Evolutionary conservation across 2,113 vertebrate species (phyloP).

Genomic region (Morone chrysops): DNA sequence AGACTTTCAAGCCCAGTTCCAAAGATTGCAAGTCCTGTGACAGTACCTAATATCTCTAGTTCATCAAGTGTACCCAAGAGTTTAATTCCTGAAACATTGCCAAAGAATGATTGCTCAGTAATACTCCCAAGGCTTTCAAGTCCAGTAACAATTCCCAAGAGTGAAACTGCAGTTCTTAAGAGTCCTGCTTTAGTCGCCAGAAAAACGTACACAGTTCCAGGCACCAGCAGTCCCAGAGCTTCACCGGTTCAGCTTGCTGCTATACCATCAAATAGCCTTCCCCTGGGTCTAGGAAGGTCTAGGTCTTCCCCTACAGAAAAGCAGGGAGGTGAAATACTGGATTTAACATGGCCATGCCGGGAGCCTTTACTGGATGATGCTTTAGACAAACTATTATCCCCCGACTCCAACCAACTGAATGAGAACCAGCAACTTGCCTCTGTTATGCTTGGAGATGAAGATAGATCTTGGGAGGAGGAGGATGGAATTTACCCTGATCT

Average conservation of each 20-base stretch:
- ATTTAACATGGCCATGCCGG: slow-evolving; percentile 72
- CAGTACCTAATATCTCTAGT: slow-evolving; percentile 37
- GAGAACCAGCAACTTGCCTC: slow-evolving; percentile 45
- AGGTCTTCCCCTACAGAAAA: slow-evolving; percentile 26
- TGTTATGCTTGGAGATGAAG: slow-evolving; percentile 60
- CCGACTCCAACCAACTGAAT: slow-evolving; percentile 5
- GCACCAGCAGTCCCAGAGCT: slow-evolving; percentile 58
- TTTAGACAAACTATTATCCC: slow-evolving; percentile 72
- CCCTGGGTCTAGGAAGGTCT: neutral
- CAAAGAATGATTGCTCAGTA: slow-evolving; percentile 34
- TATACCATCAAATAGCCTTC: slow-evolving; percentile 38
- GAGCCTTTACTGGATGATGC: slow-evolving; percentile 75
- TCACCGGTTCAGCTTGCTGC: slow-evolving; percentile 25
- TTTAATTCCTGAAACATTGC: slow-evolving; percentile 37
- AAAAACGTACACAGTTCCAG: slow-evolving; percentile 55
- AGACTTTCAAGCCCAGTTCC: slow-evolving; percentile 67
- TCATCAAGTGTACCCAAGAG: slow-evolving; percentile 27
- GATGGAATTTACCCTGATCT: slow-evolving; percentile 66
- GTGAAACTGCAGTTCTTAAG: slow-evolving; percentile 40
- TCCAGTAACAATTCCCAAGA: slow-evolving; percentile 46
- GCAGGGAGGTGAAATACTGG: slow-evolving; percentile 38
- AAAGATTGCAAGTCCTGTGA: slow-evolving; percentile 58
- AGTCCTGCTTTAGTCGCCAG: slow-evolving; percentile 57
- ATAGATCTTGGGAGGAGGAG: slow-evolving; percentile 76
- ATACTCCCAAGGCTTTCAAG: slow-evolving; percentile 43